Base-by-base conservation (phyloP, 2,888 invertebrate species). In the Xanthorhoe designata region DNA sequence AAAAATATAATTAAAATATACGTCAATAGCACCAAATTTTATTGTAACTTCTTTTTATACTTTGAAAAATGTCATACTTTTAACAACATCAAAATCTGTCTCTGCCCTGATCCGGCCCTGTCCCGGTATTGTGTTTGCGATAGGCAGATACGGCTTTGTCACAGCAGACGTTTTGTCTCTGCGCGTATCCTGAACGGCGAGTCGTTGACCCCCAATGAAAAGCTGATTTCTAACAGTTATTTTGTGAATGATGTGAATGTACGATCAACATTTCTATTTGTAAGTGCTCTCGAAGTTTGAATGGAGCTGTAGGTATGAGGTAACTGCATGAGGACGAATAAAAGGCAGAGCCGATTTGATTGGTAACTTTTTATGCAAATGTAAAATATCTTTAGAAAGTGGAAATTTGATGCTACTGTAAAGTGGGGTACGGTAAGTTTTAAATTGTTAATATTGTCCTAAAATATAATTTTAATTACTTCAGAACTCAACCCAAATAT, bases 171-270 rank as follows among this genome's bases (percentile, higher is more conserved):
- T 89, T 87, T 91, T 91, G 90, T 91, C 85, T 89, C 83, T 90
- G 90, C 83, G 83, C 89, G 89, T 84, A 90, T 91, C 91, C 91
- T 91, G 91, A 89, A 90, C 90, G 81, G 75, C 74, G 83, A 80
- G 88, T 76, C 83, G 81, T 78, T 80, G 88, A 89, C 85, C 90
- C 83, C 78, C 77, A 75, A 80, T 89, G 88, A 89, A 90, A 90
- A 88, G 89, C 83, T 75, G 81, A 87, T 82, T 81, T 79, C 82
- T 81, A 83, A 80, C 83, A 80, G 75, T 78, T 77, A 79, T 78
- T 81, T 83, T 81, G 79, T 83, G 77, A 77, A 76, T 76, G 78
- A 84, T 82, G 80, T 87, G 86, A 88, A 84, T 80, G 79, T 79
- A 80, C 80, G 38, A 19, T 24, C 45, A 52, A 52, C 67, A 63